Conservation (phyloP, 2,888 invertebrate genomes). For the Polyploca ridens region DNA sequence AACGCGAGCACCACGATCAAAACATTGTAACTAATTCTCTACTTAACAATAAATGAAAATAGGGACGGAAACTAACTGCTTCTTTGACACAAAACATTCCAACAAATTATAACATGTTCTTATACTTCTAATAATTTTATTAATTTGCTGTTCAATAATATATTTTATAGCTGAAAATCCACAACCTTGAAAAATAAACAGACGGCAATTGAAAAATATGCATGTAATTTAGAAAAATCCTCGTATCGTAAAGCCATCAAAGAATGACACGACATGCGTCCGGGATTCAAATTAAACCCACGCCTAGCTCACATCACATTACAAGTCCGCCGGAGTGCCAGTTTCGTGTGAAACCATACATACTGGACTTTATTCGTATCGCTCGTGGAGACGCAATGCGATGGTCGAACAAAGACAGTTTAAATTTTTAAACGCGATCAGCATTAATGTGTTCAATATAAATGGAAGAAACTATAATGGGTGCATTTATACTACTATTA, state of each 20-base stretch:
- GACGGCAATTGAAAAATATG: conserved; percentile 8
- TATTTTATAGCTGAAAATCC: neutral
- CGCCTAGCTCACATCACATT: conserved; percentile 59
- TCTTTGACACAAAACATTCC: neutral
- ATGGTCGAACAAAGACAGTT: conserved; percentile 46
- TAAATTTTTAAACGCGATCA: conserved; percentile 55
- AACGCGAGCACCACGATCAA: conserved; percentile 37
- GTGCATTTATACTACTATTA: conserved; percentile 73
- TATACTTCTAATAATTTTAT: neutral
- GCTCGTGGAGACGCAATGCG: conserved; percentile 35
- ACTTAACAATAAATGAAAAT: conserved; percentile 5
- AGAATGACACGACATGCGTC: conserved; percentile 48
- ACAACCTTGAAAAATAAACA: neutral
- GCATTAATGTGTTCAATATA: conserved; percentile 61
- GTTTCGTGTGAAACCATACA: conserved; percentile 51
- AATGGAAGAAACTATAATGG: conserved; percentile 65
- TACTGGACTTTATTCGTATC: conserved; percentile 50
- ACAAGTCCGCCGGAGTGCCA: conserved; percentile 44
- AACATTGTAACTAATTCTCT: conserved; percentile 33
- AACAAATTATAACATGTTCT: neutral
- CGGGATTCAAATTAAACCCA: conserved; percentile 62
- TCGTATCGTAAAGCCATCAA: conserved; percentile 53
- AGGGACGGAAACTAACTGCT: neutral
- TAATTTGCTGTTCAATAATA: neutral
- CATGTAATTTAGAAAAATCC: conserved; percentile 17